A percentile compares a stretch with the other conserved stretches of the same genome.
phyloP scores from a whole-genome alignment of 2,888 invertebrate species.

The Laothoe populi region DNA sequence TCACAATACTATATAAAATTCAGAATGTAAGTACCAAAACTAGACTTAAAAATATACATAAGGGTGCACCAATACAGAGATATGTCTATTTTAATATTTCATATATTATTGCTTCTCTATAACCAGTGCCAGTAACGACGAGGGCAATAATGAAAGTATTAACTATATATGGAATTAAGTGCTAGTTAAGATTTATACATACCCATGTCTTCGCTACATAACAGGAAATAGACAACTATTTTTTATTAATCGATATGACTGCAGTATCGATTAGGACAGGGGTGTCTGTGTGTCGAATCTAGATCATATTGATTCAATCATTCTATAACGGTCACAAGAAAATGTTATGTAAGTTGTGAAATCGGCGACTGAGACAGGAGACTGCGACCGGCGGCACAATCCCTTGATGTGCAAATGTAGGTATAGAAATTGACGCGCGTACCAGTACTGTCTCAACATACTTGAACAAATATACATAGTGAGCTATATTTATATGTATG shows the following conservation, averaged over 20 bases:
- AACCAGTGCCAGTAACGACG: constrained; percentile 57
- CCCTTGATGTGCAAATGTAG: too few relatives aligned
- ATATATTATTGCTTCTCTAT: constrained; percentile 63
- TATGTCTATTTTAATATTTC: constrained; percentile 75
- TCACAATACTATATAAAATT: constrained; percentile 38
- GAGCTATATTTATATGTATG: too few relatives aligned
- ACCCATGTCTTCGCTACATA: not conserved
- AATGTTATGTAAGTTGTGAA: not conserved
- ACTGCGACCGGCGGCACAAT: too few relatives aligned
- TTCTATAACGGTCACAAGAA: not conserved
- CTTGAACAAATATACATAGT: too few relatives aligned
- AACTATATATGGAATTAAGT: constrained; percentile 31
- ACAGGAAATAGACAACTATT: not conserved
- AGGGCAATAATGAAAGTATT: constrained; percentile 63
- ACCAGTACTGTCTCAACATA: too few relatives aligned
- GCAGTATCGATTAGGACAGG: not conserved
- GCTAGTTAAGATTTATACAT: constrained; percentile 13
- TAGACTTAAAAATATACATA: constrained; percentile 53
- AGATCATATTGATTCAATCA: not conserved
- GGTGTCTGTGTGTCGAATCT: too few relatives aligned
- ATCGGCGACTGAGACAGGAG: too few relatives aligned
- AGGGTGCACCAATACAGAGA: constrained; percentile 66
- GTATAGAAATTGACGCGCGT: too few relatives aligned
- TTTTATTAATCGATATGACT: too few relatives aligned
- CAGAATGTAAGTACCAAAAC: constrained; percentile 54